A percentile compares a stretch with the other conserved stretches of the same genome.
Conservation (phyloP, 2,888 invertebrate species). For the Neoscelio sp. region DNA sequence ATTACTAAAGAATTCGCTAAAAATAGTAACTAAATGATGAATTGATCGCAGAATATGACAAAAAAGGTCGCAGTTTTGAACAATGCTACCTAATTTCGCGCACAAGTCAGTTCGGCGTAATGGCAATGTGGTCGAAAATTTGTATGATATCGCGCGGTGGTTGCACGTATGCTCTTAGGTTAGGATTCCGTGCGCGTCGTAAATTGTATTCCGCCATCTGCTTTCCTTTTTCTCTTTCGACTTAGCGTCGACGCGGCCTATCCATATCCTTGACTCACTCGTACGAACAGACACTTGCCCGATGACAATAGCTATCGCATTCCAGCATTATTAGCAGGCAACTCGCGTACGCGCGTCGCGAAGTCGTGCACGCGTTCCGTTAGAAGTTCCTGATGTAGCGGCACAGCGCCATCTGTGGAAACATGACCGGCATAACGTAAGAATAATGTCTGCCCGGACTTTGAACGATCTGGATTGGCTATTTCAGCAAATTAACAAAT, state of each 20-base stretch:
- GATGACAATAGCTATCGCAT: constrained; percentile 65
- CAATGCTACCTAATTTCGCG: no score
- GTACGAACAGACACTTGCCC: constrained; percentile 35
- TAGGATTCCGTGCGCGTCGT: constrained; percentile 48
- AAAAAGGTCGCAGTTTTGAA: no score
- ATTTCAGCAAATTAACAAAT: no score
- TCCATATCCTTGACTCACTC: constrained; percentile 40
- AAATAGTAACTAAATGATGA: no score
- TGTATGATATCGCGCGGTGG: constrained; percentile 19
- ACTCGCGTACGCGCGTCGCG: constrained; percentile 52
- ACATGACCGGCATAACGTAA: constrained; percentile 54
- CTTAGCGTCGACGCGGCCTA: constrained; percentile 12
- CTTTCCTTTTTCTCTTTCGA: constrained; percentile 13
- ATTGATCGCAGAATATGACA: no score
- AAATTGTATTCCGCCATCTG: constrained; percentile 57
- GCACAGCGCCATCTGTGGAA: constrained; percentile 53
- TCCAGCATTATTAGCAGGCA: constrained; percentile 57
- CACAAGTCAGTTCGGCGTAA: no score
- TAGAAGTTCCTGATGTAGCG: constrained; percentile 56
- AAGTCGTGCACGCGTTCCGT: constrained; percentile 63
- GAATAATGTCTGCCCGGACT: constrained; percentile 44
- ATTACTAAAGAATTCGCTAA: no score
- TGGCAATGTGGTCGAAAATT: no score
- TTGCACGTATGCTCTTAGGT: constrained; percentile 32
- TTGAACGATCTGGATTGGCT: constrained; percentile 4